Conservation (phyloP, 2,113 vertebrate species). For the Pica pica region DNA sequence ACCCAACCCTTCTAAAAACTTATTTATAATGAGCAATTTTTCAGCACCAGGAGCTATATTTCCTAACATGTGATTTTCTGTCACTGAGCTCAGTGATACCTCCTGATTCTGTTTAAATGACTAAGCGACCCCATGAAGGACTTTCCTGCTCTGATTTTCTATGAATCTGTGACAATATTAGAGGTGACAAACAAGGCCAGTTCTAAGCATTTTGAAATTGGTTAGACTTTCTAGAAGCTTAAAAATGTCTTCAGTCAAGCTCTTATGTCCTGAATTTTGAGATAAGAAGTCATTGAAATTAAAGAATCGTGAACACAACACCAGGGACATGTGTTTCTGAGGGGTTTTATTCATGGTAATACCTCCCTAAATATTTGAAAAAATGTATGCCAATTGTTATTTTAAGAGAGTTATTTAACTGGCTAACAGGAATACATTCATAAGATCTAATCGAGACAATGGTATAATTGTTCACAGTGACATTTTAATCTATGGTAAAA, state of each 20-base stretch:
- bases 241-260: neutral
- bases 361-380: neutral
- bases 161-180: neutral
- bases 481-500: conserved; percentile 3
- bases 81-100: neutral
- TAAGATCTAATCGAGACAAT: neutral
- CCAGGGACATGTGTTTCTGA: neutral
- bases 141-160: neutral
- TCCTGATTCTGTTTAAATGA: neutral
- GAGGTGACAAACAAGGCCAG: neutral
- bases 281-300: neutral
- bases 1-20: accelerated
- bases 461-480: neutral
- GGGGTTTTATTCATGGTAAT: neutral
- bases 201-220: neutral
- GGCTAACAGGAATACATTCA: neutral
- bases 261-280: neutral
- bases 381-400: neutral
- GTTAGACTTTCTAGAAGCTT: neutral
- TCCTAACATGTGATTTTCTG: neutral
- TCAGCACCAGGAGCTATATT: neutral
- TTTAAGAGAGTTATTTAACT: neutral
- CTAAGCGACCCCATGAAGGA: neutral
- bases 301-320: neutral
- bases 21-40: neutral